Conservation (phyloP, 92 coral and sea anemone species). For the Pocillopora grandis region DNA sequence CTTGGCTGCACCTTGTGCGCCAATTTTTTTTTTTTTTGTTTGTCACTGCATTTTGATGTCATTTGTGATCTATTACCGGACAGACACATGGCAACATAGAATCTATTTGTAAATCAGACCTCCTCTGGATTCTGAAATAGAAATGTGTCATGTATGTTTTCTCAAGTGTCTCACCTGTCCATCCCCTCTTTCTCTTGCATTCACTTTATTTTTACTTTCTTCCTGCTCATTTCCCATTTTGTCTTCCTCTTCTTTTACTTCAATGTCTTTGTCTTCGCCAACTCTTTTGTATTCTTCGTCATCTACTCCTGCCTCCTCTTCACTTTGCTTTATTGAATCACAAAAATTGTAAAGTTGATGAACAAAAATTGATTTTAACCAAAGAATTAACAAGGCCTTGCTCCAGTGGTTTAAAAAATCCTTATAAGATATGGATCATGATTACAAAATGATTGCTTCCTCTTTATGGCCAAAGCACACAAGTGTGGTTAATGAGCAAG, state of each 20-base stretch:
- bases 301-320: conserved; percentile 35
- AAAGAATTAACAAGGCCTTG: too few relatives aligned
- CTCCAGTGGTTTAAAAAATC: too few relatives aligned
- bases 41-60: too few relatives aligned
- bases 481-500: too few relatives aligned
- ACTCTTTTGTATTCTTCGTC: conserved; percentile 18
- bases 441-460: too few relatives aligned
- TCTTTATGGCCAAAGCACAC: too few relatives aligned
- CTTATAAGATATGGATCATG: too few relatives aligned
- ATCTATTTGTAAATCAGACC: not conserved
- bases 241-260: not conserved
- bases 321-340: conserved; percentile 1
- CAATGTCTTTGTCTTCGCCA: not conserved
- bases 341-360: not conserved
- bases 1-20: too few relatives aligned
- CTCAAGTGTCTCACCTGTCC: conserved; percentile 14
- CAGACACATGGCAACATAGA: not conserved
- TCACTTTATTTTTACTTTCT: not conserved
- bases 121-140: not conserved
- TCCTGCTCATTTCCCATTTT: conserved; percentile 13
- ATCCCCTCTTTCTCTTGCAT: conserved; percentile 1
- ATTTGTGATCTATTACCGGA: not conserved
- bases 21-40: too few relatives aligned
- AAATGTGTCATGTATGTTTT: not conserved
- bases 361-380: too few relatives aligned